Evolutionary conservation across 2,888 invertebrate species (phyloP), one percentile per base, ranked within the genome.

Genomic region (Chymomyza fuscimana): DNA sequence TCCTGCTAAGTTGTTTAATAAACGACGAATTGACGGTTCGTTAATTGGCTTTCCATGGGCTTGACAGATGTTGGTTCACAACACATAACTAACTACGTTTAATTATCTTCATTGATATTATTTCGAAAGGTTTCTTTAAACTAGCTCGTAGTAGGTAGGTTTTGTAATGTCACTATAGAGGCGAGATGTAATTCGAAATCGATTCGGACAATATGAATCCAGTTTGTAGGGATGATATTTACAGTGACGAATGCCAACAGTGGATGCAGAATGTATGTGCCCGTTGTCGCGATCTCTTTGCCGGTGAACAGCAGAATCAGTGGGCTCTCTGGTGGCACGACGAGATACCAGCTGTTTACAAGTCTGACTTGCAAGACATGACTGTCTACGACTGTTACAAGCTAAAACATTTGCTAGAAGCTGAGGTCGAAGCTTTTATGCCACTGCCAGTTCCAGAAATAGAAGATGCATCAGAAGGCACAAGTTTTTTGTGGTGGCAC

Each of bases 211-310:
- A 4, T 19, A 82, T 85, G 89, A 80, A 88, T 76, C 80, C 82
- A 32, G 65, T 61, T 64, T 82, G 87, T 65, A 52, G 67, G 22
- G 46, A 40, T 50, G 69, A 87, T 51, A 73, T 86, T 16, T 52
- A 67, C 16, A 65, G 32, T 16, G 16, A 65, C 3, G 74, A 74
- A 60, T 82, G 82, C 62, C 86, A 87, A 54, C 22, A 29, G 4
- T 82, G 88, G 82, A 86, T 82, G 88, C 60, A 9, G 5, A 54
- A 63, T 1, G 88, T 87, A 0, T 80, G 56, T 16, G 63, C 46
- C 4, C 72, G 46, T 50, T 82, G 82, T 58, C 52, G 73, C 2
- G 62, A 82, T 2, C 70, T 80, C 15, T 75, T 76, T 25, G 40
- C 16, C 5, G 22, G 16, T 0, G 61, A 65, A 22, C 15, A 56